Conservation (phyloP, 2,113 vertebrate species). For the Scolopax mira region DNA sequence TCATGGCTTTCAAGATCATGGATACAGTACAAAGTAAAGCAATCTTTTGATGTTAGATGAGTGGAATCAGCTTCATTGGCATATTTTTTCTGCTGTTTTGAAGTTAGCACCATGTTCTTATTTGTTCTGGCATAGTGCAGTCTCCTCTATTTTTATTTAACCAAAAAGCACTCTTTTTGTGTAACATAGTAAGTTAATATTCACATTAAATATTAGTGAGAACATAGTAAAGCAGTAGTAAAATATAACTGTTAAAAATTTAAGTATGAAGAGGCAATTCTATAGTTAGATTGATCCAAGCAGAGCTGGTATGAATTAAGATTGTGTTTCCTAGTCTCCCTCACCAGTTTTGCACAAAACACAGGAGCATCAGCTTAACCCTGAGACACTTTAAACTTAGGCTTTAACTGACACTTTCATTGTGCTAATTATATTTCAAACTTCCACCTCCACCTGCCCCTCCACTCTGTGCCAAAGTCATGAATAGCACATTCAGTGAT, state of each 20-base stretch:
- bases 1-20: constrained; percentile 46
- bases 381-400: neutral
- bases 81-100: constrained; percentile 47
- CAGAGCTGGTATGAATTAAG: neutral
- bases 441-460: neutral
- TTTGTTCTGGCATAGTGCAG: constrained; percentile 15
- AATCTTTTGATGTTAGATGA: constrained; percentile 63
- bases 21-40: constrained; percentile 64
- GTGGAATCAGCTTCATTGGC: constrained; percentile 27
- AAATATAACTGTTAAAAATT: neutral
- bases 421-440: neutral
- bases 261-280: neutral
- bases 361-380: neutral
- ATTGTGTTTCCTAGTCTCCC: neutral
- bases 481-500: neutral
- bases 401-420: neutral
- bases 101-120: constrained; percentile 40
- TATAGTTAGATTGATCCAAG: neutral
- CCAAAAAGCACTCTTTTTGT: neutral
- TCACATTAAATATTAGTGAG: constrained; percentile 11
- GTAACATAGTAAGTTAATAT: neutral
- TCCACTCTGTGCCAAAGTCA: neutral
- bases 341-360: neutral
- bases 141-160: constrained; percentile 52
- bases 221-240: neutral